phyloP scores from a whole-genome alignment of 1,140 invertebrate species.

The Spodoptera frugiperda region DNA sequence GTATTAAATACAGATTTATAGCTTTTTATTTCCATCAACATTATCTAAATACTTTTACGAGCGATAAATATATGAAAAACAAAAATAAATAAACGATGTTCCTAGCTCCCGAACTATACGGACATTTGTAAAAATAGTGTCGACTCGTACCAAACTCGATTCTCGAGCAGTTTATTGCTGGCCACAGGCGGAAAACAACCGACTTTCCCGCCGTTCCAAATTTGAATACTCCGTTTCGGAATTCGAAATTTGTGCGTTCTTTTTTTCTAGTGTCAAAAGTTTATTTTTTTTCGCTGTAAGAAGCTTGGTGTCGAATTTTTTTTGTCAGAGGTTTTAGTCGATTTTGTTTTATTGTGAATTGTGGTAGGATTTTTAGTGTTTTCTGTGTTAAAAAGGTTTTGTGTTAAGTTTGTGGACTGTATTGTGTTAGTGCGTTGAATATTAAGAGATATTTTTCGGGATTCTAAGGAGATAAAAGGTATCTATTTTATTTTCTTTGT shows the following conservation, averaged over 20 bases:
- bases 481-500: too few species aligned
- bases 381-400: too few species aligned
- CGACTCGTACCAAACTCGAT: conserved; percentile 27
- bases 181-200: conserved; percentile 29
- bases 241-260: conserved; percentile 1
- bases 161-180: conserved; percentile 47
- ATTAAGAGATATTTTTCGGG: too few species aligned
- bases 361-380: background rate
- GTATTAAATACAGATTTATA: conserved; percentile 27
- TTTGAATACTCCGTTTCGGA: conserved; percentile 21
- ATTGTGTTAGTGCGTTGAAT: too few species aligned
- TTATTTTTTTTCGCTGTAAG: background rate
- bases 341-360: background rate
- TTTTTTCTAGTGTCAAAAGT: background rate
- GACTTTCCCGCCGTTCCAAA: conserved; percentile 19
- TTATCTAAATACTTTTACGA: conserved; percentile 35
- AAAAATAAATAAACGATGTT: conserved; percentile 22
- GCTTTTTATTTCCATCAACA: conserved; percentile 33
- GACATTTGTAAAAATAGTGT: conserved; percentile 49
- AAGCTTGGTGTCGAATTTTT: background rate
- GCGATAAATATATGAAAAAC: conserved; percentile 22
- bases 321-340: background rate
- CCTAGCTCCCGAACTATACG: conserved; percentile 32
- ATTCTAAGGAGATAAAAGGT: too few species aligned
- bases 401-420: too few species aligned